Percentiles rank a stretch among this genome's conserved stretches.
phyloP scores from a whole-genome alignment of 2,888 invertebrate genomes.

The Masnerella sp. region DNA sequence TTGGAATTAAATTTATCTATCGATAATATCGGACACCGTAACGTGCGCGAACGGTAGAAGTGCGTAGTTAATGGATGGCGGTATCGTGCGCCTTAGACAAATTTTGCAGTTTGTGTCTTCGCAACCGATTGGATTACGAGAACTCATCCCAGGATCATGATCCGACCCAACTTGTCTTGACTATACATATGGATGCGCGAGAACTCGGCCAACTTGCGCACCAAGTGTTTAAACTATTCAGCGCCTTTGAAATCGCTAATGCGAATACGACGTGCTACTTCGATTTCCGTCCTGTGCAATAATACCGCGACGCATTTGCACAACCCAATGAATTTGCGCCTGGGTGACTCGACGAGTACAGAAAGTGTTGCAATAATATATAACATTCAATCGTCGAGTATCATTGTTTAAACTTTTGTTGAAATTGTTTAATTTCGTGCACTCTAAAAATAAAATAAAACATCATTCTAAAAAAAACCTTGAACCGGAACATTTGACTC shows the following conservation, averaged over 20 bases:
- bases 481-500: no score
- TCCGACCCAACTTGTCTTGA: slow-evolving; percentile 54
- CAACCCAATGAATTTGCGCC: slow-evolving; percentile 33
- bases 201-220: slow-evolving; percentile 52
- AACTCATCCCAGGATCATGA: slow-evolving; percentile 49
- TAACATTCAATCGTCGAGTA: slow-evolving; percentile 23
- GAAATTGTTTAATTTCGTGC: slow-evolving; percentile 7
- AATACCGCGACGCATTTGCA: slow-evolving; percentile 32
- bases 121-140: slow-evolving; percentile 64
- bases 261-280: slow-evolving; percentile 38
- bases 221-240: slow-evolving; percentile 54
- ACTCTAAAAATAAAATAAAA: no score
- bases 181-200: slow-evolving; percentile 53
- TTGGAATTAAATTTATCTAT: slow-evolving; percentile 77
- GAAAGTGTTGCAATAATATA: slow-evolving; percentile 51
- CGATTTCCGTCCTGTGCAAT: slow-evolving; percentile 27
- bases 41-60: slow-evolving; percentile 62
- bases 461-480: no score
- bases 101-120: slow-evolving; percentile 55
- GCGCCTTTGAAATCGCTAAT: slow-evolving; percentile 44
- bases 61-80: slow-evolving; percentile 55
- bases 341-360: slow-evolving; percentile 17
- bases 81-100: slow-evolving; percentile 24
- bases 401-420: not conserved
- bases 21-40: slow-evolving; percentile 75